Conservation (phyloP, 2,888 invertebrate species). For the Nebria salina region DNA sequence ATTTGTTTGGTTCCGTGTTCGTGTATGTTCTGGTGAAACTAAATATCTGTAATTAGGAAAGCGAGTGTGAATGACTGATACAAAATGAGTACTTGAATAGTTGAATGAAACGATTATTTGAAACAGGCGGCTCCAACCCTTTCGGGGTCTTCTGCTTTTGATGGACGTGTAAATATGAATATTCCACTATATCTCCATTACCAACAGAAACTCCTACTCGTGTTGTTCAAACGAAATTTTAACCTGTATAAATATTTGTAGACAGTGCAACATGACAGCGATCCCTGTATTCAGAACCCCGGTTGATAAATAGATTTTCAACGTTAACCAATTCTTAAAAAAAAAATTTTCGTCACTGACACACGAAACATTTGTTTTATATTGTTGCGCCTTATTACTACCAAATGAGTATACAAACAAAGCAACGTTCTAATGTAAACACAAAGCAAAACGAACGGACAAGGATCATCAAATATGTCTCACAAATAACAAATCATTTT, state of each 20-base stretch:
- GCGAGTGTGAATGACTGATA: slow-evolving; percentile 64
- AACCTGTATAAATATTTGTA: slow-evolving; percentile 40
- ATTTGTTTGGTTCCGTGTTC: neutral
- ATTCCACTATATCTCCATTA: slow-evolving; percentile 45
- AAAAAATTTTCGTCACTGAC: slow-evolving; percentile 38
- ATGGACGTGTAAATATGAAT: slow-evolving; percentile 45
- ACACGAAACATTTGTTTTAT: slow-evolving; percentile 37
- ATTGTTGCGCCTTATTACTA: slow-evolving; percentile 8
- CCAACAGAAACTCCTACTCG: slow-evolving; percentile 35
- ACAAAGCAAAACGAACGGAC: neutral
- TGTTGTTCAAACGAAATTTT: slow-evolving; percentile 43
- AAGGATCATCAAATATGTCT: neutral
- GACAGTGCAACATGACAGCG: slow-evolving; percentile 6
- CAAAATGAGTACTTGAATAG: slow-evolving; percentile 63
- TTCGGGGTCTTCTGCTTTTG: slow-evolving; percentile 45
- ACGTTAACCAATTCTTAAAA: slow-evolving; percentile 23
- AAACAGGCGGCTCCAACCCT: slow-evolving; percentile 37
- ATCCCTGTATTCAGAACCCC: slow-evolving; percentile 3
- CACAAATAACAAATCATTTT: neutral
- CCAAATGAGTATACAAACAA: neutral
- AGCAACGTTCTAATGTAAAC: neutral
- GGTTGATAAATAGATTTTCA: slow-evolving; percentile 7
- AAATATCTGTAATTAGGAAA: slow-evolving; percentile 62
- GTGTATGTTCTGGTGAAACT: slow-evolving; percentile 52
- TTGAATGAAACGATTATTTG: slow-evolving; percentile 54